phyloP scores from a whole-genome alignment of 2,797 vertebrate genomes.

The Heterohyrax brucei region DNA sequence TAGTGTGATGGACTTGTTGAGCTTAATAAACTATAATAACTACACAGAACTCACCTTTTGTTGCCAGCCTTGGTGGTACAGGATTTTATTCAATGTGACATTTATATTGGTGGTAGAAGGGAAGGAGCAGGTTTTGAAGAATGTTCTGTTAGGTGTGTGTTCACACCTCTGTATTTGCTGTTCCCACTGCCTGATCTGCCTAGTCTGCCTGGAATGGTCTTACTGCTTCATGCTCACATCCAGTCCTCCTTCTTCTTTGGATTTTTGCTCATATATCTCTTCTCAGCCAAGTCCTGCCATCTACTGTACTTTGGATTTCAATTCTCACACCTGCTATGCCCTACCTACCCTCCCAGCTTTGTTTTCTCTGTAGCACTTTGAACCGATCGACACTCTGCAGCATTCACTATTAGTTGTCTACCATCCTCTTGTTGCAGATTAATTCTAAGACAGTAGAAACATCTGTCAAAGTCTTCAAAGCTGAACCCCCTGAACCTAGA shows the following conservation, averaged over 20 bases:
- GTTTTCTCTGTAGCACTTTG: neutral
- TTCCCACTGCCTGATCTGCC: slow-evolving; percentile 27
- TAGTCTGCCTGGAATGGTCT: neutral
- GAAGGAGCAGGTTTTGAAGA: neutral
- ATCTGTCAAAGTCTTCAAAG: slow-evolving; percentile 27
- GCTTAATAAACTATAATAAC: neutral
- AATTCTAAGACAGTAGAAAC: slow-evolving; percentile 4
- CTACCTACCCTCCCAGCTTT: neutral
- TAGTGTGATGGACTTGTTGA: neutral
- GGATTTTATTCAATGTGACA: neutral
- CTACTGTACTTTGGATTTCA: neutral
- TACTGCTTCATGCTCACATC: neutral
- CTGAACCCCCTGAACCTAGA: neutral
- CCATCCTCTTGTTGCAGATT: neutral
- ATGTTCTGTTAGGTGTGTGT: neutral
- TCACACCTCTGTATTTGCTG: neutral
- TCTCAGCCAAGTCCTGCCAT: neutral
- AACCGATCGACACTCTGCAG: neutral
- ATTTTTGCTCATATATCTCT: neutral
- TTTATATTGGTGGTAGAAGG: slow-evolving; percentile 38
- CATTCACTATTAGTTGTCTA: neutral
- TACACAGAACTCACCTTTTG: neutral
- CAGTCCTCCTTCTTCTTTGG: neutral
- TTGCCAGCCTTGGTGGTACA: neutral
- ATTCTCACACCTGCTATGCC: neutral